phyloP scores from a whole-genome alignment of 2,113 vertebrate species.

The Grallaria varia region DNA sequence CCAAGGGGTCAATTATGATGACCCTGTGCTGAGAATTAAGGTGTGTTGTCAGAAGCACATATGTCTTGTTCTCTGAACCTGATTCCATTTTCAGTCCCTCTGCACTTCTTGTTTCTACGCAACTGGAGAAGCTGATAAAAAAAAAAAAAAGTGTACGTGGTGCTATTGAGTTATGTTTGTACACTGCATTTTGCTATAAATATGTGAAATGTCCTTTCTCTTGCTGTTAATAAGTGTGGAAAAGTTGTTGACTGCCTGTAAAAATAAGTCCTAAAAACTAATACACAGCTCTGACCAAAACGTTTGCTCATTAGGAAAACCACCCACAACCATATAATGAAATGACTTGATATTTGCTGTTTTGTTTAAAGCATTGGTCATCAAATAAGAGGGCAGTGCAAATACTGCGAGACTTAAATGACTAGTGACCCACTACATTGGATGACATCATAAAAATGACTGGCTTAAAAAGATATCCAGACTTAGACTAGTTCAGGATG shows the following conservation, averaged over 20 bases:
- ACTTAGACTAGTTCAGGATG: not conserved
- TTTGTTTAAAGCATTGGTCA: not conserved
- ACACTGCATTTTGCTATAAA: not conserved
- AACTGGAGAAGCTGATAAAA: not conserved
- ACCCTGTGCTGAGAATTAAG: not conserved
- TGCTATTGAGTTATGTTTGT: not conserved
- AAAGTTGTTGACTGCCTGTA: not conserved
- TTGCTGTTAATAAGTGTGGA: not conserved
- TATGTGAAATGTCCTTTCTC: not conserved
- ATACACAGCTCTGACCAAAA: accelerated
- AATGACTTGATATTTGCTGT: not conserved
- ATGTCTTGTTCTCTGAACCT: not conserved
- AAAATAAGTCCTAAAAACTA: slow-evolving; percentile 4
- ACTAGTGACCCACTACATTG: not conserved
- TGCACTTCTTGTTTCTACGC: not conserved
- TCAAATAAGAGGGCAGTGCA: not conserved
- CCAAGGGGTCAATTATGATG: not conserved
- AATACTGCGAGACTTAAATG: not conserved
- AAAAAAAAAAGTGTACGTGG: not conserved
- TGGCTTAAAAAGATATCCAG: not conserved
- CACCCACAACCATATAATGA: not conserved
- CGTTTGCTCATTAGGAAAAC: not conserved
- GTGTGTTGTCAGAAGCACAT: not conserved
- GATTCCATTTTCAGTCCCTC: not conserved
- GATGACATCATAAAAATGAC: not conserved